Percentiles rank a stretch among this genome's conserved stretches.
phyloP scores from a whole-genome alignment of 2,888 invertebrate genomes.

The Monochamus alternatus region DNA sequence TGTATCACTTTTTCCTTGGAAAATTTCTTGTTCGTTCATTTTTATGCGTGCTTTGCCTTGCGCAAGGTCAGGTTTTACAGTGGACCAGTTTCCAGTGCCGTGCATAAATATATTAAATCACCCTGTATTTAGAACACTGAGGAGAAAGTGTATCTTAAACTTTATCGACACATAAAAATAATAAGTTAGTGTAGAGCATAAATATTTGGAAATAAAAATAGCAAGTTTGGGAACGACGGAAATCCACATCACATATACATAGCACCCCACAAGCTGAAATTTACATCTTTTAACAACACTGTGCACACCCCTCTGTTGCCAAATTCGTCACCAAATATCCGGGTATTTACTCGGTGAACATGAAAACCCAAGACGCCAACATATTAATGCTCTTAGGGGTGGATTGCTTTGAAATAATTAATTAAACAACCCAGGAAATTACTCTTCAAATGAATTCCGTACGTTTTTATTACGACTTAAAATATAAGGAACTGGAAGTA shows the following conservation, averaged over 20 bases:
- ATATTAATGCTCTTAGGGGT: background rate
- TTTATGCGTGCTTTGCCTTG: no score
- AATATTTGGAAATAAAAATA: constrained; percentile 28
- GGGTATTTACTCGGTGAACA: constrained; percentile 19
- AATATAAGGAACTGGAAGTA: no score
- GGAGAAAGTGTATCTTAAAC: background rate
- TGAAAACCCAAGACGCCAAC: background rate
- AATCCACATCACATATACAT: constrained; percentile 31
- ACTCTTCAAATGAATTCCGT: background rate
- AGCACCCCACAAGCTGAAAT: constrained; percentile 29
- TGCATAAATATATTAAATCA: no score
- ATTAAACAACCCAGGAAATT: background rate
- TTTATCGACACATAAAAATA: constrained; percentile 18
- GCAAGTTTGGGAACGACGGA: constrained; percentile 21
- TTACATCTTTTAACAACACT: constrained; percentile 38
- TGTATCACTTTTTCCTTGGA: no score
- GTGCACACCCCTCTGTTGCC: constrained; percentile 27
- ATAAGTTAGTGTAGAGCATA: constrained; percentile 15
- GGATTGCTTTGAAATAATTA: background rate
- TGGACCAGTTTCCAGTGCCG: no score
- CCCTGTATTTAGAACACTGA: no score
- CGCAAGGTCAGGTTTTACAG: no score
- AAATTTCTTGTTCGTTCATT: no score
- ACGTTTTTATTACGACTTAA: no score
- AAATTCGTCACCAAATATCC: constrained; percentile 22